Evolutionary conservation across 92 coral and sea anemone genomes (phyloP), one percentile per base, ranked within the genome.

Genomic region (Micromussa lordhowensis): DNA sequence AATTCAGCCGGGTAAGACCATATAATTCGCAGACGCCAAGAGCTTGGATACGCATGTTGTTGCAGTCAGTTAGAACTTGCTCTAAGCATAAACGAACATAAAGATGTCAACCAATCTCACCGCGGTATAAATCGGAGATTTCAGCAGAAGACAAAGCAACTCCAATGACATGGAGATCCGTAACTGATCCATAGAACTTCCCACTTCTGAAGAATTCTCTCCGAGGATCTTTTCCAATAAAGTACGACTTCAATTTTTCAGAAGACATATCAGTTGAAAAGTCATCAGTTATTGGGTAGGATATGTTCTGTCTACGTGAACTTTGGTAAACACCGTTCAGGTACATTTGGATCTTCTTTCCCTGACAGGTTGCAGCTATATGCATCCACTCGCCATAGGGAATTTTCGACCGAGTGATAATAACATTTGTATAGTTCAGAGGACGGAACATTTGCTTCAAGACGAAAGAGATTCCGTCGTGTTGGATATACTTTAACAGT

Each of bases 101-200:
- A 30, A 29, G 29, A 34, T 22, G n/a, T 0, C 5, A 5, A 38
- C 8, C 19, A 38, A 44, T n/a, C 34, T 79, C 44, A 79, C 82
- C 82, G 11, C 35, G 32, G 48, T 7, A 18, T 28, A 57, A 13
- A 51, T 58, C 53, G 48, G 44, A 79, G 31, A 79, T 32, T 5
- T 55, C 48, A 17, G 22, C 51, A 0, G 35, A 28, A 55, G 82
- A 8, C 44, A 79, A 55, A 29, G 82, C 51, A 10, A 55, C 48
- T 21, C 69, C 82, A 51, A 32, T 48, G 7, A 79, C 70, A 54
- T 79, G 40, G 17, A 79, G 82, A 79, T 79, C 49, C 82, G 57
- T 79, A 5, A 79, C 49, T 35, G 70, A 79, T 53, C 82, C 82
- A 57, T 48, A 32, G 29, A 79, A 57, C 70, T 30, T 30, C 44